phyloP scores from a whole-genome alignment of 2,888 invertebrate genomes.

The Syrista parreyssii region DNA sequence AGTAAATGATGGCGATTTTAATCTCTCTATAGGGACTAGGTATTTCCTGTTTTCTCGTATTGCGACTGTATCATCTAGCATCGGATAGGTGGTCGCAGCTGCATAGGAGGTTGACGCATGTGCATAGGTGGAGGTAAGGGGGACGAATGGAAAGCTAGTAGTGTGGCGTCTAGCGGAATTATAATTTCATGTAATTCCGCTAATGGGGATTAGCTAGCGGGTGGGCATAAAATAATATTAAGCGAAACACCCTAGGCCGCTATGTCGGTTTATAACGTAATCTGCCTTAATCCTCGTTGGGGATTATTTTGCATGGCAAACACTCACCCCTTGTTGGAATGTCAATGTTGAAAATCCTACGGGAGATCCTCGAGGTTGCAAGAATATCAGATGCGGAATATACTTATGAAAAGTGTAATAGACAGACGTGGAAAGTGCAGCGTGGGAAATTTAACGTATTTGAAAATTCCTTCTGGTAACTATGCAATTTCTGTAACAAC shows the following conservation, averaged over 20 bases:
- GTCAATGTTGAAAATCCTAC: neutral
- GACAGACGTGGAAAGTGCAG: neutral
- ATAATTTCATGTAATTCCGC: slow-evolving; percentile 49
- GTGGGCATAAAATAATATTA: slow-evolving; percentile 45
- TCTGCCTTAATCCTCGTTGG: slow-evolving; percentile 29
- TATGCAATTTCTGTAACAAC: neutral
- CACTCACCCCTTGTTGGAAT: neutral
- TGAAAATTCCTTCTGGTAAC: neutral
- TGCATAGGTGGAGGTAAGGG: neutral
- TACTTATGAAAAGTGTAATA: neutral
- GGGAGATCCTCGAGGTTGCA: neutral
- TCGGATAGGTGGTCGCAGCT: neutral
- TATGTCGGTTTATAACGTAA: slow-evolving; percentile 27
- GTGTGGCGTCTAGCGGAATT: slow-evolving; percentile 3
- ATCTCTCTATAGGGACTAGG: neutral
- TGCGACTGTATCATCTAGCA: neutral
- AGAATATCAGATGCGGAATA: neutral
- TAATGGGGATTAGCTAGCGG: slow-evolving; percentile 45
- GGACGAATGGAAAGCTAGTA: neutral
- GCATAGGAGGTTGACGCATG: neutral
- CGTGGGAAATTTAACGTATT: neutral
- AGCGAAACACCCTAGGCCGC: slow-evolving; percentile 32
- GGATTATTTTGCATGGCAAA: slow-evolving; percentile 32
- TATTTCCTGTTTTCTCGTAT: neutral
- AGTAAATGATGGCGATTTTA: neutral